A percentile compares a stretch with the other conserved stretches of the same genome.
These are phyloP conservation scores for Neodiprion lecontei DNA, from an alignment of 1,140 invertebrate genomes.

Conservation along the genomic window DNA sequence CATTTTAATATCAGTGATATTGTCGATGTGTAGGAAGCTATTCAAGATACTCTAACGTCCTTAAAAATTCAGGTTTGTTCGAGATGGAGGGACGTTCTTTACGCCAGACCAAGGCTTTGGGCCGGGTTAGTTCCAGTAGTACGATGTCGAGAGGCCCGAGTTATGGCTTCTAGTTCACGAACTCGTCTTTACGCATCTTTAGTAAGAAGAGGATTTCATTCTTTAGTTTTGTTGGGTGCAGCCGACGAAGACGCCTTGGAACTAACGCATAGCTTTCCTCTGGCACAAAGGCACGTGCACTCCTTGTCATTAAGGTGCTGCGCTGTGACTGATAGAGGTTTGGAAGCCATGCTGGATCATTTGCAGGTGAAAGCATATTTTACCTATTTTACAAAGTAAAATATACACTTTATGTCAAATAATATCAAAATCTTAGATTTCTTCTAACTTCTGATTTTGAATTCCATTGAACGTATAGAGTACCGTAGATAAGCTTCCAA, in stretches of 20 bases:
- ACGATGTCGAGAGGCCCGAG: slow-evolving; percentile 80
- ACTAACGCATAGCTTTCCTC: slow-evolving; percentile 82
- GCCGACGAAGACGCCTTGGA: slow-evolving; percentile 89
- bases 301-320: slow-evolving; percentile 84
- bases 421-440: background rate
- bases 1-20: too few species aligned
- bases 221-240: slow-evolving; percentile 82
- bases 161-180: slow-evolving; percentile 70
- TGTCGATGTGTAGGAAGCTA: too few species aligned
- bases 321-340: slow-evolving; percentile 85
- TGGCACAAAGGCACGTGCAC: slow-evolving; percentile 82
- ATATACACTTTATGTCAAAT: slow-evolving; percentile 3
- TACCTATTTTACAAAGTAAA: slow-evolving; percentile 7
- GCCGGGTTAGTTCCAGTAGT: slow-evolving; percentile 81
- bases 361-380: slow-evolving; percentile 69
- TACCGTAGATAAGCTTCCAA: too few species aligned
- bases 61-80: slow-evolving; percentile 67
- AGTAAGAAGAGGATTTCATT: slow-evolving; percentile 84
- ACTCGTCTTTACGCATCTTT: slow-evolving; percentile 82
- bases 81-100: slow-evolving; percentile 86
- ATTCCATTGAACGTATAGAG: too few species aligned
- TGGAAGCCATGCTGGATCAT: slow-evolving; percentile 87
- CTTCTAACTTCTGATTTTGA: background rate
- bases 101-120: slow-evolving; percentile 85
- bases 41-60: background rate